Evolutionary conservation across 2,113 vertebrate species (phyloP), one percentile per base, ranked within the genome.

Genomic region (Carassius carassius): DNA sequence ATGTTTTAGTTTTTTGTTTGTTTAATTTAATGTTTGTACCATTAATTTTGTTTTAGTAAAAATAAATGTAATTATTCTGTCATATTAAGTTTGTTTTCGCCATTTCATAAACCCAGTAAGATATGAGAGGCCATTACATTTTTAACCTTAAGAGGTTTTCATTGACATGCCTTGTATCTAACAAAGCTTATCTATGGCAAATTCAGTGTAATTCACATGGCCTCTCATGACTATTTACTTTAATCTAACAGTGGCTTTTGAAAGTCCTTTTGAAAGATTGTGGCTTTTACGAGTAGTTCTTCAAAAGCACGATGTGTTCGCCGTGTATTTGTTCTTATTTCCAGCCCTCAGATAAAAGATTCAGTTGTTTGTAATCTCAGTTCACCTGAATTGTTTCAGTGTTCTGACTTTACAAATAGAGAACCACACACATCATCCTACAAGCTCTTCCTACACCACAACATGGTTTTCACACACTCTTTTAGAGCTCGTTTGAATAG

Each of bases 401-500:
- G 41, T 80, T 80, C 62, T 25, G 14, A 80, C 78, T 19, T 77
- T 77, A 54, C 54, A 4, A 58, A 58, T 63, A 65, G 35, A 80
- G 16, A 75, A 13, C 21, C 44, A 80, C 41, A 63, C 75, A 78
- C 44, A 47, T 58, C 75, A 21, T 5, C 54, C 54, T 11, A 78
- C 60, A 44, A 29, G 19, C 60, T 80, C 78, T 65, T 29, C 60
- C 60, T 63, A 49, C 65, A 65, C 60, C 19, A 70, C 56, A 56
- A 37, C 69, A 49, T 35, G 69, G 62, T 81, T 23, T 23, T 17
- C 83, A 65, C 17, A n/a, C 79, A 65, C 41, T 80, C 58, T 74
- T 72, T 89, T 89, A 62, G 78, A 80, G 35, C 89, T 90, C 84
- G 86, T 87, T 89, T 89, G 51, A 91, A 80, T 84, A 78, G 86